These are phyloP conservation scores for Myiozetetes cayanensis DNA, from an alignment of 2,113 vertebrate species.

Conservation along the genomic window DNA sequence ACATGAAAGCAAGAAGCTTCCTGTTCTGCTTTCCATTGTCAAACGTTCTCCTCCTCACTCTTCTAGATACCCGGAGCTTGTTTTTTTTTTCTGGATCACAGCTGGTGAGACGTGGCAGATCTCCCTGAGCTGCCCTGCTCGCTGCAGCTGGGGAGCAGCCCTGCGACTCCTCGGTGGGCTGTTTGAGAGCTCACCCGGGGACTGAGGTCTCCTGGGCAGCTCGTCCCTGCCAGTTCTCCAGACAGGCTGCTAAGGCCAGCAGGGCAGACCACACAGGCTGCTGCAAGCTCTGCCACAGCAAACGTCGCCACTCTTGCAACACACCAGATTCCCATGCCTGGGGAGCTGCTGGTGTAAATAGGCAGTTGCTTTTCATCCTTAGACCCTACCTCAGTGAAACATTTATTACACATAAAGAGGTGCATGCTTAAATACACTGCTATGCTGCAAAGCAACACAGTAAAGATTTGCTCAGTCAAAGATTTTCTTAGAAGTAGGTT, in stretches of 20 bases:
- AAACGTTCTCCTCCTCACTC: not conserved
- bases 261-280: slow-evolving; percentile 62
- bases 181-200: not conserved
- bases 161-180: not conserved
- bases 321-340: not conserved
- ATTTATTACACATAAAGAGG: not conserved
- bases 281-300: slow-evolving; percentile 6
- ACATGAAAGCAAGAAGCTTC: not conserved
- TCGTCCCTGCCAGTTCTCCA: slow-evolving; percentile 20
- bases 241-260: not conserved
- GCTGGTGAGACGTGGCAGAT: not conserved
- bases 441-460: not conserved
- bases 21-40: not conserved
- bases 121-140: not conserved
- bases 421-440: not conserved
- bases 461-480: not conserved
- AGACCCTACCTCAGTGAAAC: not conserved
- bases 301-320: not conserved
- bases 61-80: not conserved
- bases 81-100: not conserved
- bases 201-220: not conserved
- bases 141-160: not conserved
- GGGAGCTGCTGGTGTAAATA: not conserved
- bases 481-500: not conserved
- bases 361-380: not conserved